phyloP scores from a whole-genome alignment of 2,113 vertebrate genomes.

The Dascyllus trimaculatus region DNA sequence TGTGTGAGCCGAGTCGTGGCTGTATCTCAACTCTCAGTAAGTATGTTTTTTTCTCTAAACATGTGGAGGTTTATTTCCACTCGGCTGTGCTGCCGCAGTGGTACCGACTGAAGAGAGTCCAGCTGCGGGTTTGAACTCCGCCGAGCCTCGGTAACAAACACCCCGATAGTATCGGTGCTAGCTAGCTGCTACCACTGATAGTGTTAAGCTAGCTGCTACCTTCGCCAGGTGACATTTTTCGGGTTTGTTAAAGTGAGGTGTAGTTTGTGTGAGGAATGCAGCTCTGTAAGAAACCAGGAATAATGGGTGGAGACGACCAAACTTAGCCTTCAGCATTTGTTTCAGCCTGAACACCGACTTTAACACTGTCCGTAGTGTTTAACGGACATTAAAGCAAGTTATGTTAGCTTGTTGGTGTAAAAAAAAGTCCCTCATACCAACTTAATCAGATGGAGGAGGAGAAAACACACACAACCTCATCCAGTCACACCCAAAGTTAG shows the following conservation, averaged over 20 bases:
- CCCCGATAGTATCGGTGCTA: not conserved
- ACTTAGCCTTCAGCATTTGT: constrained; percentile 11
- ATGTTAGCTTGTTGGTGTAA: too few relatives aligned
- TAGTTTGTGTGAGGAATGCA: constrained; percentile 9
- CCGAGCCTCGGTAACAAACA: not conserved
- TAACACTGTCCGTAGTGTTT: not conserved
- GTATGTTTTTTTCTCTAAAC: constrained; percentile 35
- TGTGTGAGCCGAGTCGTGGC: not conserved
- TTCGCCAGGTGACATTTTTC: not conserved
- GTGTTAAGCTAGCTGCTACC: not conserved
- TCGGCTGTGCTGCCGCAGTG: not conserved
- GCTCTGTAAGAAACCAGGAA: constrained; percentile 9
- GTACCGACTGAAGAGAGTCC: not conserved
- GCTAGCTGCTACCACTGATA: not conserved
- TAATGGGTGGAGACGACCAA: constrained; percentile 65
- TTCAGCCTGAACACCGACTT: not conserved
- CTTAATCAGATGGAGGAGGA: too few relatives aligned
- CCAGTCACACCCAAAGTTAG: too few relatives aligned
- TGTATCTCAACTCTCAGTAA: constrained; percentile 37
- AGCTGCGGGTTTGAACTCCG: constrained; percentile 6
- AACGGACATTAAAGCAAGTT: not conserved
- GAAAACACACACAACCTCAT: too few relatives aligned
- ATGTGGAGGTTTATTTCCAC: not conserved
- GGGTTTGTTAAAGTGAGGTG: not conserved
- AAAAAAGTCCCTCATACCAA: not conserved